Percentiles rank a stretch among this genome's conserved stretches.
Evolutionary conservation across 1,140 invertebrate genomes (phyloP).

Genomic region (Apolygus lucorum): DNA sequence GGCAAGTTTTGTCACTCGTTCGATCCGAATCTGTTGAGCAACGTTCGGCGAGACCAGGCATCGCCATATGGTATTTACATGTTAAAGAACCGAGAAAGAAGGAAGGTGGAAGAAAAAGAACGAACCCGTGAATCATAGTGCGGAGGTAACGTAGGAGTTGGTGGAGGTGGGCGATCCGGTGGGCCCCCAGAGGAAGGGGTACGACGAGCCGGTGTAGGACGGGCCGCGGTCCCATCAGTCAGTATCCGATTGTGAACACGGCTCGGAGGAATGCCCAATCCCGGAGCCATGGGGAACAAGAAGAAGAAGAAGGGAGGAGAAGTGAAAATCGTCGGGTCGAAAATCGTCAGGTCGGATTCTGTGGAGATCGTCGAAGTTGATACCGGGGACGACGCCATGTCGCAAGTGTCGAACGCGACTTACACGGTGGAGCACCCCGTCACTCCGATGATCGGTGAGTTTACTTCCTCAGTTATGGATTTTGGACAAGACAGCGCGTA

Average conservation of each 20-base stretch:
- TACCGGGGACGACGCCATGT: neutral
- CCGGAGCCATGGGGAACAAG: neutral
- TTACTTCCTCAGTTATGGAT: neutral
- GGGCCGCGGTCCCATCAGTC: neutral
- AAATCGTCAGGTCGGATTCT: constrained; percentile 11
- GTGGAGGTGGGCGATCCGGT: neutral
- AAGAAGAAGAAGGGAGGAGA: neutral
- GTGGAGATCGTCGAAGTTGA: neutral
- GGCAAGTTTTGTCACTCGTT: too few relatives aligned
- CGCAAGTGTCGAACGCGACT: neutral
- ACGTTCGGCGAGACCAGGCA: too few relatives aligned
- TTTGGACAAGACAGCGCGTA: neutral
- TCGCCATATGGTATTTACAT: too few relatives aligned
- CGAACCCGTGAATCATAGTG: too few relatives aligned
- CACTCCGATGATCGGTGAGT: neutral
- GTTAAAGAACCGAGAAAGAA: too few relatives aligned
- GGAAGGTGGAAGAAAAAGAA: too few relatives aligned
- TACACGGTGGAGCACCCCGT: neutral
- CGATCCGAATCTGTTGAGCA: too few relatives aligned
- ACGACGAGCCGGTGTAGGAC: neutral
- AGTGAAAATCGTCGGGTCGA: constrained; percentile 22
- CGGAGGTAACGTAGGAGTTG: neutral
- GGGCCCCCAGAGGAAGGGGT: neutral
- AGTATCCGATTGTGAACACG: neutral
- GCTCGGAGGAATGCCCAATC: neutral